Conservation (phyloP, 2,113 vertebrate genomes). For the Noctilio leporinus region DNA sequence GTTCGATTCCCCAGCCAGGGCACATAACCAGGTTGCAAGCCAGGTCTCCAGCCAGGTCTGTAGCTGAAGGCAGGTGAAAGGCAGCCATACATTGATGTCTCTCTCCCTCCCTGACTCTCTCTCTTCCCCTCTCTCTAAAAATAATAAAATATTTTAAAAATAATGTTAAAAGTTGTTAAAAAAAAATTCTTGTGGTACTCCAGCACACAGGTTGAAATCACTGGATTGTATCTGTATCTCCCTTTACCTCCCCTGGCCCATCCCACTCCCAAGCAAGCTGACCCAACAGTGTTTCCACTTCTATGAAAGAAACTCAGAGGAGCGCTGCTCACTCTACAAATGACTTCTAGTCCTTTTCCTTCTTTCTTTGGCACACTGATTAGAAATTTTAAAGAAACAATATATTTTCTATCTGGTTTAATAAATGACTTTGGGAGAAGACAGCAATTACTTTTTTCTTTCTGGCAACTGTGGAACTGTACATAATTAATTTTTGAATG, state of each 20-base stretch:
- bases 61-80: too few species aligned
- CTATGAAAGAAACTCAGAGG: neutral
- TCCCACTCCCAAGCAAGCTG: neutral
- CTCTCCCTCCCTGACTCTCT: too few species aligned
- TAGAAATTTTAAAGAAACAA: neutral
- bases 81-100: too few species aligned
- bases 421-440: neutral
- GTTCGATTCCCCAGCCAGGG: too few species aligned
- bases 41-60: too few species aligned
- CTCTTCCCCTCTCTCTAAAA: too few species aligned
- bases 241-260: neutral
- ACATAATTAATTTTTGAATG: slow-evolving; percentile 2
- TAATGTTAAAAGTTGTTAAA: too few species aligned
- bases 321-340: neutral
- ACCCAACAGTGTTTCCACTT: neutral
- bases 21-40: too few species aligned
- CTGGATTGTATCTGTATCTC: neutral
- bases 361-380: neutral
- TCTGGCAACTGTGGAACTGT: neutral
- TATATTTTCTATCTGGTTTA: neutral
- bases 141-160: too few species aligned
- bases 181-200: too few species aligned
- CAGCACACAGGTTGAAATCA: neutral
- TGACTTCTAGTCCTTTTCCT: neutral
- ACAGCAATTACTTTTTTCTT: neutral